Percentiles rank a stretch among this genome's conserved stretches.
These are phyloP conservation scores for Scaptodrosophila lebanonensis DNA, from an alignment of 1,140 invertebrate genomes.

Conservation along the genomic window DNA sequence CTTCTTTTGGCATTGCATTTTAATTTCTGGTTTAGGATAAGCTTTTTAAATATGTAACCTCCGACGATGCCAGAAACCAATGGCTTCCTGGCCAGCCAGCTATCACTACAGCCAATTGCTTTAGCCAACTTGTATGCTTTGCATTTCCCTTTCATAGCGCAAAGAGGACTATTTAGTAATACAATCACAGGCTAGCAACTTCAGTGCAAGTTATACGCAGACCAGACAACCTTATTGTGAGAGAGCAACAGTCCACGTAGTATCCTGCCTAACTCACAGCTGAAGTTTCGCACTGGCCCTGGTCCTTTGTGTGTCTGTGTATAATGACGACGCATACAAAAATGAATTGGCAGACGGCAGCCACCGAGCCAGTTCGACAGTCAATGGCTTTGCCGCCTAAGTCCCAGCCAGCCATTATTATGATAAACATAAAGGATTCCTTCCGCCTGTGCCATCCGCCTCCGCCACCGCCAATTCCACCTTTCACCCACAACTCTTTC, in stretches of 20 bases:
- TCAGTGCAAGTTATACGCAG: no score
- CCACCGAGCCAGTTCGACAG: constrained; percentile 44
- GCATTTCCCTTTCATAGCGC: constrained; percentile 28
- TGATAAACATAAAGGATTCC: constrained; percentile 60
- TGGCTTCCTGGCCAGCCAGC: no score
- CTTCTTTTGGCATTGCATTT: no score
- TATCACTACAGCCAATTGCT: no score
- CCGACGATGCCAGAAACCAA: no score
- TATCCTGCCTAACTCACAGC: no score
- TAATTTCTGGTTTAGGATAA: no score
- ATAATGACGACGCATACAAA: constrained; percentile 17
- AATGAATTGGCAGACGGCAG: constrained; percentile 44
- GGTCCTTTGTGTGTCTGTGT: background rate
- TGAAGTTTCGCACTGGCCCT: no score
- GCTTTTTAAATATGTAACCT: no score
- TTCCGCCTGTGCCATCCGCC: background rate
- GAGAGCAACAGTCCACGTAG: no score
- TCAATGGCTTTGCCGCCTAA: constrained; percentile 34
- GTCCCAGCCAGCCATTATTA: constrained; percentile 46
- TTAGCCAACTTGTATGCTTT: no score
- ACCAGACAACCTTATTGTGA: no score
- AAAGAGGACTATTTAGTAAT: constrained; percentile 38
- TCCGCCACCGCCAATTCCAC: constrained; percentile 1
- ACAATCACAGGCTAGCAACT: constrained; percentile 40
- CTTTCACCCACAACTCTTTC: constrained; percentile 4